phyloP scores from a whole-genome alignment of 1,140 invertebrate species.

The Oreohelix idahoensis region DNA sequence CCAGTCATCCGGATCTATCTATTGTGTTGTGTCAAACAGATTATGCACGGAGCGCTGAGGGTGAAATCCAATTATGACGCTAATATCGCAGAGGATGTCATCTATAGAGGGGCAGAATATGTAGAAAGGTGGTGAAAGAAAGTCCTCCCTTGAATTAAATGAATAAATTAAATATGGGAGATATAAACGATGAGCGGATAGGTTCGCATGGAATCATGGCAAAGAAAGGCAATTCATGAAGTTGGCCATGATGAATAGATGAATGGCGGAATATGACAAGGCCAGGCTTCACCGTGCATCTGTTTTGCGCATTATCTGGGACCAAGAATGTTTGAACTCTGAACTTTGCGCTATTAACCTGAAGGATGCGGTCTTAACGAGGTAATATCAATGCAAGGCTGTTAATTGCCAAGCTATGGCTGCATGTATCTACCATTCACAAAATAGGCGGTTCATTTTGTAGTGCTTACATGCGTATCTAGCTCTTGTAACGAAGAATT shows the following conservation, averaged over 20 bases:
- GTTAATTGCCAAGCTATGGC: too few relatives aligned
- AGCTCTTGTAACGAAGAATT: too few relatives aligned
- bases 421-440: too few relatives aligned
- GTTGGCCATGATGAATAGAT: neutral
- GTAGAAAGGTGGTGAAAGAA: neutral
- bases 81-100: neutral
- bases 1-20: neutral
- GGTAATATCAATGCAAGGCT: too few relatives aligned
- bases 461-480: too few relatives aligned
- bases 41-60: slow-evolving; percentile 6
- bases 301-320: neutral
- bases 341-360: neutral
- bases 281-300: neutral
- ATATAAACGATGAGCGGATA: neutral
- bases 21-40: neutral
- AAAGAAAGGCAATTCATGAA: neutral
- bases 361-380: neutral
- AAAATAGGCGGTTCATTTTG: too few relatives aligned
- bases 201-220: neutral
- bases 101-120: neutral
- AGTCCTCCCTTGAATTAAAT: neutral
- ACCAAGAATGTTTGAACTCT: neutral
- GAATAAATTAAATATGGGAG: neutral
- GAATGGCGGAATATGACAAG: neutral
- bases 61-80: slow-evolving; percentile 14